Evolutionary conservation across 2,888 invertebrate genomes (phyloP).

Genomic region (Gibbula magus): DNA sequence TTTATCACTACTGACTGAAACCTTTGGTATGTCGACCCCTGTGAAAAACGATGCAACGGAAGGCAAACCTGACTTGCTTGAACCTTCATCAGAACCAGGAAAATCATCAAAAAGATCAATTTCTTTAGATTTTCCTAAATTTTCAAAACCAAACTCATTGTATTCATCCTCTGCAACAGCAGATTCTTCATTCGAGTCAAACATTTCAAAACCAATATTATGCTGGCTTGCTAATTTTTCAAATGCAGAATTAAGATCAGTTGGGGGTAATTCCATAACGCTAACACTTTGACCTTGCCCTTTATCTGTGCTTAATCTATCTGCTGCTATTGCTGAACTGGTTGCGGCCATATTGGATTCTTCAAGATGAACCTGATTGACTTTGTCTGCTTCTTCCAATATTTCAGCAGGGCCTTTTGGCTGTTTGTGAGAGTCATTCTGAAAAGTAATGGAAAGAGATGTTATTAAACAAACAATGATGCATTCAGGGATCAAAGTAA

Average conservation of each 20-base stretch:
- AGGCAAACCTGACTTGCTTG: background rate
- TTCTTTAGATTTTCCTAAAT: background rate
- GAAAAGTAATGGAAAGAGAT: too few species aligned
- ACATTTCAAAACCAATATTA: conserved; percentile 3
- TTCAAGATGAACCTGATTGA: background rate
- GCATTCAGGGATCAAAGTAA: too few species aligned
- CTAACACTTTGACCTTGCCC: background rate
- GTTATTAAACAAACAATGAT: too few species aligned
- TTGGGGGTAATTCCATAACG: background rate
- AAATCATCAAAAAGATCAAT: conserved; percentile 8
- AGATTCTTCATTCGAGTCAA: conserved; percentile 2
- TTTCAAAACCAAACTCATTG: conserved; percentile 9
- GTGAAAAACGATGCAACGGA: conserved; percentile 11
- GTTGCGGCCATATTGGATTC: background rate
- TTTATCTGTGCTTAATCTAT: background rate
- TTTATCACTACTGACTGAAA: background rate
- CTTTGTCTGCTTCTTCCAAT: background rate
- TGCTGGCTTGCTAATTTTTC: conserved; percentile 9
- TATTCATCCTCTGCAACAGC: background rate
- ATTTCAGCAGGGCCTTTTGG: too few species aligned
- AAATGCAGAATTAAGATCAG: conserved; percentile 5
- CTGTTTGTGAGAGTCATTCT: too few species aligned
- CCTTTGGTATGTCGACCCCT: background rate
- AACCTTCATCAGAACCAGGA: background rate
- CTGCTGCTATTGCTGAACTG: background rate